Evolutionary conservation across 2,113 vertebrate genomes (phyloP), one percentile per base, ranked within the genome.

Genomic region (Spheniscus mendiculus): DNA sequence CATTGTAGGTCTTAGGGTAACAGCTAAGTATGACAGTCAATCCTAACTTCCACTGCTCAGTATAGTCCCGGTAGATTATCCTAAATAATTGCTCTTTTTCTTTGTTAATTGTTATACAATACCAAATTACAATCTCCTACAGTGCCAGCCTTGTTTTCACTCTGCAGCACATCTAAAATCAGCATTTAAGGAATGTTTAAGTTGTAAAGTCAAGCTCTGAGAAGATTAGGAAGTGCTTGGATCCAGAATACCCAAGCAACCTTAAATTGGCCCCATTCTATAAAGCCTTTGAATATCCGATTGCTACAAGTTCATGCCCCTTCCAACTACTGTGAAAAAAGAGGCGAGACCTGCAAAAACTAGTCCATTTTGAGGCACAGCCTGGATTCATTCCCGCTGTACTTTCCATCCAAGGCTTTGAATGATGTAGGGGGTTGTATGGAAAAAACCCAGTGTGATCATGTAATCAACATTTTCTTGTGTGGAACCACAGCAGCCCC

Each of bases 281-380:
- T 74, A 73, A 95, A 95, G 63, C 53, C 87, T 92, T 90, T 71
- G 83, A 96, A 90, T 87, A 94, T 90, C n/a, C 29, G 3, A 92
- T 81, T 95, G 85, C 88, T 96, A 59, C 88, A 93, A 96, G 94
- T 96, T 95, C 97, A 92, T 97, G 92, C 93, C 95, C 95, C 94
- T 92, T 95, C 90, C 92, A 96, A 96, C 94, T 95, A 63, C 90
- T 87, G 92, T 65, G 83, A 92, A 94, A 93, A 95, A 85, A 74
- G 74, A 95, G 93, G 74, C 34, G 16, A 97, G 90, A 94, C 49
- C 58, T 93, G 82, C 66, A 94, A 88, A 97, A 95, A 67, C 1
- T 1, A 30, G 82, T 78, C 71, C 32, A 4, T 92, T 96, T 92
- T 20, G 63, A 96, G 78, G 85, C 79, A 95, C 71, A 65, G 67